phyloP scores from a whole-genome alignment of 2,113 vertebrate genomes.

The Myiozetetes cayanensis region DNA sequence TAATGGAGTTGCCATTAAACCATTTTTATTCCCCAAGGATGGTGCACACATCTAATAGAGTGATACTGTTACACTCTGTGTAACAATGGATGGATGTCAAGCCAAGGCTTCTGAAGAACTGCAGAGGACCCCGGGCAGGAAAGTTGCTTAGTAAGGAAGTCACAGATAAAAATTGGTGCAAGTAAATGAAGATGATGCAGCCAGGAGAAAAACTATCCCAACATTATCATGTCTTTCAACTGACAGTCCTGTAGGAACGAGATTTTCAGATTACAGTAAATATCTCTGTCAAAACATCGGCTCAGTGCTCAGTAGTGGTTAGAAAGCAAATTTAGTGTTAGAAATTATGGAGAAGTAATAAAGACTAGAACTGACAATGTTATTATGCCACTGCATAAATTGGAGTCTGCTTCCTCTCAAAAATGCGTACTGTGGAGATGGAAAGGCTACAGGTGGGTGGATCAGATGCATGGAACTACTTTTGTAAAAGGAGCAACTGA shows the following conservation, averaged over 20 bases:
- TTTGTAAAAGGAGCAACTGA: neutral
- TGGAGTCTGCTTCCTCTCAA: neutral
- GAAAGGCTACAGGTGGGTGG: neutral
- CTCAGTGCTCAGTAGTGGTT: neutral
- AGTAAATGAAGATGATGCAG: neutral
- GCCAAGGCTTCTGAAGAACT: constrained; percentile 13
- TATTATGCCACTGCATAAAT: neutral
- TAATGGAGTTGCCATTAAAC: constrained; percentile 8
- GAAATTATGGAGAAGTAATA: neutral
- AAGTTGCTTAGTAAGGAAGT: neutral
- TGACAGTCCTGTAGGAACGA: neutral
- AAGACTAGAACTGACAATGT: neutral
- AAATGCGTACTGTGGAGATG: neutral
- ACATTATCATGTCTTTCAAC: neutral
- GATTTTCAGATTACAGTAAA: neutral
- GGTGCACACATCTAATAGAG: neutral
- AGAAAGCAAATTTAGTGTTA: neutral
- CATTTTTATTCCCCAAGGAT: constrained; percentile 20
- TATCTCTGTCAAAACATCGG: neutral
- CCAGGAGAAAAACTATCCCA: neutral
- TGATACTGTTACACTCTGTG: constrained; percentile 17
- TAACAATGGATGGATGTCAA: neutral
- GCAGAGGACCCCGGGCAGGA: neutral
- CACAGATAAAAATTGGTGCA: neutral
- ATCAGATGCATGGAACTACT: neutral